Percentiles rank a stretch among this genome's conserved stretches.
phyloP scores from a whole-genome alignment of 2,888 invertebrate species.

The Pseudococcus longispinus region DNA sequence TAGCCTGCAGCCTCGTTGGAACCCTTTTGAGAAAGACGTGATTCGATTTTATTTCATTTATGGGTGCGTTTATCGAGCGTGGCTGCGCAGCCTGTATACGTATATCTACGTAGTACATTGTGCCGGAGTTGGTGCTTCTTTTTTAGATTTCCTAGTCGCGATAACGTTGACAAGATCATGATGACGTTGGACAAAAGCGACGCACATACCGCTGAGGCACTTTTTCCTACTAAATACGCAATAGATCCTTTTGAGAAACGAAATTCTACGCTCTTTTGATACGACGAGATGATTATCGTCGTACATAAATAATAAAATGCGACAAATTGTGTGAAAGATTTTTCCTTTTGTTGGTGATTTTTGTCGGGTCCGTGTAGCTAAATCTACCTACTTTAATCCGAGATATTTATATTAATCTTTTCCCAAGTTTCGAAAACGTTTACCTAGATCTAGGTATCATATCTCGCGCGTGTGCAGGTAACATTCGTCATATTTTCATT shows the following conservation, averaged over 20 bases:
- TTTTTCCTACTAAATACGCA: not conserved
- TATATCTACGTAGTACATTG: not conserved
- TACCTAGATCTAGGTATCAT: not conserved
- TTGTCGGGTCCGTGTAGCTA: no score
- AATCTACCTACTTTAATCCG: not conserved
- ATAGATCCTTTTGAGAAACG: not conserved
- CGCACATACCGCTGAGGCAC: not conserved
- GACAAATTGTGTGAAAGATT: not conserved
- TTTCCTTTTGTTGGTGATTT: not conserved
- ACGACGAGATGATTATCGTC: not conserved
- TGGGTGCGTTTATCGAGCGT: conserved; percentile 7
- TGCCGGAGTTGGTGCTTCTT: not conserved
- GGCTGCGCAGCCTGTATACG: not conserved
- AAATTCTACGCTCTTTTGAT: not conserved
- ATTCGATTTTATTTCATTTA: conserved; percentile 28
- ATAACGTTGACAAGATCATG: conserved; percentile 1
- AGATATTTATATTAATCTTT: not conserved
- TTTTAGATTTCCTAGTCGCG: not conserved
- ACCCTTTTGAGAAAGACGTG: conserved; percentile 2
- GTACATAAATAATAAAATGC: not conserved
- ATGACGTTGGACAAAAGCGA: not conserved
- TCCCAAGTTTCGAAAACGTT: not conserved
- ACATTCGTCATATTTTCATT: not conserved
- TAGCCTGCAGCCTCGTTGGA: not conserved
- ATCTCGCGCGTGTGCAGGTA: not conserved